Conservation (phyloP, 2,888 invertebrate species). For the Lithophane socia region DNA sequence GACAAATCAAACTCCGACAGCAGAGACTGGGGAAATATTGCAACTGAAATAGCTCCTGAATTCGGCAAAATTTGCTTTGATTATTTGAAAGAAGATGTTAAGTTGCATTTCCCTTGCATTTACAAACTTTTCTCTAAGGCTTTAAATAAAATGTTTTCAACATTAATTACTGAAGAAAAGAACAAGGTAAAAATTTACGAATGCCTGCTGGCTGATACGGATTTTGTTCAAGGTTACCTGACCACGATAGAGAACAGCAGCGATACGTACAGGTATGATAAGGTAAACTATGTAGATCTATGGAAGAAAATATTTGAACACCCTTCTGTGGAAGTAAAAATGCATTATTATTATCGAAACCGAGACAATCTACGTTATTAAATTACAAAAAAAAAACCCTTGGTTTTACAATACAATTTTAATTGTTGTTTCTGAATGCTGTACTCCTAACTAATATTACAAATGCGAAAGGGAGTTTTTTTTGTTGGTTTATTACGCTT, state of each 20-base stretch:
- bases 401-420: not conserved
- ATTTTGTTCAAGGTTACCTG: conserved; percentile 75
- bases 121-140: conserved; percentile 74
- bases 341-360: conserved; percentile 58
- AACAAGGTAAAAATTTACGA: conserved; percentile 64
- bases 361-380: conserved; percentile 24
- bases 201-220: conserved; percentile 68
- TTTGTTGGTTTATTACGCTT: no score
- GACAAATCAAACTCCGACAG: conserved; percentile 54
- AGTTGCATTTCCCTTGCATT: conserved; percentile 75
- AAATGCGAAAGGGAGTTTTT: no score
- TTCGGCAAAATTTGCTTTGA: conserved; percentile 74
- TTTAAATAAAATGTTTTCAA: conserved; percentile 56
- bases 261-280: conserved; percentile 26
- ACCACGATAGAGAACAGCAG: conserved; percentile 69
- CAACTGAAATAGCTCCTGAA: conserved; percentile 66
- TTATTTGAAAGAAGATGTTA: conserved; percentile 76
- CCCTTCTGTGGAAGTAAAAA: conserved; percentile 74
- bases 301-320: conserved; percentile 60
- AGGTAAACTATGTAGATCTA: conserved; percentile 55
- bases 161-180: conserved; percentile 38
- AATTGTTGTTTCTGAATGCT: conserved; percentile 11
- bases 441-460: no score
- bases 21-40: conserved; percentile 64
- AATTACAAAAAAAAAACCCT: not conserved